A percentile compares a stretch with the other conserved stretches of the same genome.
phyloP scores from a whole-genome alignment of 1,140 invertebrate species.

The Halesus radiatus region DNA sequence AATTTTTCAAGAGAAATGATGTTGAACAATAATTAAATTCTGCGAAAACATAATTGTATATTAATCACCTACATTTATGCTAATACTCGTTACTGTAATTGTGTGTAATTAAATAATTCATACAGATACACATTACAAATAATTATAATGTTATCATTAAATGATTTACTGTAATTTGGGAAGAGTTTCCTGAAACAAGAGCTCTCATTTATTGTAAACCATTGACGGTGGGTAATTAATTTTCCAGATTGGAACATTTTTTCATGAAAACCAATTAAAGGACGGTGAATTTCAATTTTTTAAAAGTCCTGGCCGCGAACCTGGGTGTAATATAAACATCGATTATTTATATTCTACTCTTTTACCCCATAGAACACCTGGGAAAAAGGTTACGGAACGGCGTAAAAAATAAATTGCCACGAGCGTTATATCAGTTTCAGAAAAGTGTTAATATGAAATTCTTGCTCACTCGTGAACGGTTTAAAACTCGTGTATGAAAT shows the following conservation, averaged over 20 bases:
- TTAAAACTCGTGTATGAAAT: not conserved
- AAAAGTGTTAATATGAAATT: not conserved
- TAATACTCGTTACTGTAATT: too few relatives aligned
- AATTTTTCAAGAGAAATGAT: too few relatives aligned
- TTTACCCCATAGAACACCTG: not conserved
- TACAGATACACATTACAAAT: too few relatives aligned
- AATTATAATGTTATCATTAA: too few relatives aligned
- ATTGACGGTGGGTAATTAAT: not conserved
- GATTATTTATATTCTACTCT: conserved; percentile 9
- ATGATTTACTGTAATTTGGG: not conserved
- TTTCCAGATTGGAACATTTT: conserved; percentile 12
- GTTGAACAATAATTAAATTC: too few relatives aligned
- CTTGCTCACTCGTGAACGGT: not conserved
- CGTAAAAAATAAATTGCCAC: conserved; percentile 14
- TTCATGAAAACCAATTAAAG: not conserved
- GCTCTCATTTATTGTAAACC: not conserved
- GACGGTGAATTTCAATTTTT: not conserved
- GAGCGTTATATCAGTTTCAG: not conserved
- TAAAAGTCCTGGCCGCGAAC: not conserved
- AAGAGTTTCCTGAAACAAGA: conserved; percentile 8
- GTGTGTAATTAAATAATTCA: too few relatives aligned
- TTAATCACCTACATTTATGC: too few relatives aligned
- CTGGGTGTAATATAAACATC: conserved; percentile 3
- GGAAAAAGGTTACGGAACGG: not conserved
- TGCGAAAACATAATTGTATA: too few relatives aligned